phyloP scores from a whole-genome alignment of 1,140 invertebrate genomes.

The Grapholita molesta region DNA sequence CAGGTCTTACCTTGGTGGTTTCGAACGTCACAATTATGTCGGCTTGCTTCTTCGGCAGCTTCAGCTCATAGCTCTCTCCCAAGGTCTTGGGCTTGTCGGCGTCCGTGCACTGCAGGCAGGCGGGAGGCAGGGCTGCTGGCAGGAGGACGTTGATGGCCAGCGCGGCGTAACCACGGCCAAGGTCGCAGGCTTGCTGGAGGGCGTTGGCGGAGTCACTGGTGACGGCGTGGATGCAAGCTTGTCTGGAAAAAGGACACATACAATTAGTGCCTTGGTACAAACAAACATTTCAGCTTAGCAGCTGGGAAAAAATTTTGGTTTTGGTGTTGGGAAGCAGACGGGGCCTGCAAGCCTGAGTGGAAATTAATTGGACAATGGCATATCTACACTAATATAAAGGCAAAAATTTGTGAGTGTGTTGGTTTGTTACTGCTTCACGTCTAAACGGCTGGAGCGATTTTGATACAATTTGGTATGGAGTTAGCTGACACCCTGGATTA shows the following conservation, averaged over 20 bases:
- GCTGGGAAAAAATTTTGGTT: too few relatives aligned
- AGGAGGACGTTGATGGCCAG: constrained; percentile 78
- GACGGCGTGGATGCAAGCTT: constrained; percentile 82
- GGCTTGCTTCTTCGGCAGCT: constrained; percentile 83
- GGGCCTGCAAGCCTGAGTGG: too few relatives aligned
- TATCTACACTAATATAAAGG: too few relatives aligned
- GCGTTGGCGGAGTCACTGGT: constrained; percentile 73
- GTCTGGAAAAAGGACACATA: constrained; percentile 59
- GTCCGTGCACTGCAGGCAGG: constrained; percentile 82
- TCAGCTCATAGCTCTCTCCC: constrained; percentile 82
- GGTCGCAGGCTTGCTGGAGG: constrained; percentile 76
- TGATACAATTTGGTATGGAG: too few relatives aligned
- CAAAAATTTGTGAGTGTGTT: too few relatives aligned
- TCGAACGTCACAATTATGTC: constrained; percentile 87
- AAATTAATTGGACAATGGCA: too few relatives aligned
- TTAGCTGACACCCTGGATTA: too few relatives aligned
- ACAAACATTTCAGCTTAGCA: too few relatives aligned
- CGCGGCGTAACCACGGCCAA: constrained; percentile 80
- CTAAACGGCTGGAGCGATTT: too few relatives aligned
- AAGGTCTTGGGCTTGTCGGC: constrained; percentile 74
- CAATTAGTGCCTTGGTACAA: too few relatives aligned
- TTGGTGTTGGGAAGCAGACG: too few relatives aligned
- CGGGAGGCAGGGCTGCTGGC: constrained; percentile 77
- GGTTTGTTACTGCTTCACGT: too few relatives aligned
- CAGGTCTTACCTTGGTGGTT: constrained; percentile 72